Percentiles rank a stretch among this genome's conserved stretches.
Evolutionary conservation across 1,140 invertebrate genomes (phyloP).

Genomic region (Apis florea): DNA sequence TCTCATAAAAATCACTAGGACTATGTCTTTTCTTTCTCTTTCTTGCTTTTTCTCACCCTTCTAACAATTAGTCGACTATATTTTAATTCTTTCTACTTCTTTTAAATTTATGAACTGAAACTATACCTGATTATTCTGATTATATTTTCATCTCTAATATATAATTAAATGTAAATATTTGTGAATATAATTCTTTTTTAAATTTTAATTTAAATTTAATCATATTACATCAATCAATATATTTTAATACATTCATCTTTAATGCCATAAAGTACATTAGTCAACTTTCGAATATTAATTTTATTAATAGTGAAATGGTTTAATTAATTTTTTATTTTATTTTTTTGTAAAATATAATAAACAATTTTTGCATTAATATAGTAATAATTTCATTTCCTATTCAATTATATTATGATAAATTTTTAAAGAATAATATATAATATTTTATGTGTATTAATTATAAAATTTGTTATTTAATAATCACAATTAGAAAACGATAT

Average conservation of each 20-base stretch:
- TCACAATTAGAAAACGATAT: not conserved
- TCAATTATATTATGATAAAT: too few relatives aligned
- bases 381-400: too few relatives aligned
- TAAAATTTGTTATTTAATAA: too few relatives aligned
- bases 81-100: not conserved
- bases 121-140: too few relatives aligned
- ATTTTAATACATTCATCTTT: not conserved
- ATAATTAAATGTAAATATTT: not conserved
- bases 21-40: slow-evolving; percentile 11
- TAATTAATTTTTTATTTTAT: not conserved
- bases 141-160: not conserved
- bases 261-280: not conserved
- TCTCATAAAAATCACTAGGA: slow-evolving; percentile 57
- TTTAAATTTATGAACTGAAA: not conserved
- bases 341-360: not conserved
- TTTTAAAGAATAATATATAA: not conserved
- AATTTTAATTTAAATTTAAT: not conserved
- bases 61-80: not conserved
- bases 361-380: too few relatives aligned
- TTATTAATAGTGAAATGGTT: not conserved
- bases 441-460: not conserved
- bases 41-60: not conserved
- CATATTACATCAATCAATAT: not conserved
- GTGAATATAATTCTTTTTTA: not conserved
- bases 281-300: not conserved